phyloP scores from a whole-genome alignment of 1,140 invertebrate species.

The Bombus terrestris region DNA sequence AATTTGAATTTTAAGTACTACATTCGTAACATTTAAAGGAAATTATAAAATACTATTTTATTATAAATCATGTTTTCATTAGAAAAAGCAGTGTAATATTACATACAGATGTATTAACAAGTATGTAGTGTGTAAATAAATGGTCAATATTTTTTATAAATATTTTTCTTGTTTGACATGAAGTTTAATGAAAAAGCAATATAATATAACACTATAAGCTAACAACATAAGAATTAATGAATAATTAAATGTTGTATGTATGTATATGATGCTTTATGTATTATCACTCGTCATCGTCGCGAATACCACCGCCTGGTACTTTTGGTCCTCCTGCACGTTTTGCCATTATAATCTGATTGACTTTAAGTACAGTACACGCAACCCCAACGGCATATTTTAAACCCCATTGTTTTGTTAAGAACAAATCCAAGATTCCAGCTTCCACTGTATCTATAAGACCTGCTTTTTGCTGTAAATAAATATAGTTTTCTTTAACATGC shows the following conservation, averaged over 20 bases:
- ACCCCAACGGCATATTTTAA: slow-evolving; percentile 97
- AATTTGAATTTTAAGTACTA: slow-evolving; percentile 12
- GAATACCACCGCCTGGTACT: slow-evolving; percentile 86
- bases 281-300: slow-evolving; percentile 88
- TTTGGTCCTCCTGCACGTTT: slow-evolving; percentile 98
- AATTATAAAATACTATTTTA: slow-evolving; percentile 24
- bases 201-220: slow-evolving; percentile 40
- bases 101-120: not conserved
- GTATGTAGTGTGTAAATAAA: not conserved
- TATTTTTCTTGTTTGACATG: not conserved
- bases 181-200: slow-evolving; percentile 1
- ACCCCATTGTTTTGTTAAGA: slow-evolving; percentile 94
- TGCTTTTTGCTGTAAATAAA: slow-evolving; percentile 82
- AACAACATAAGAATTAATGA: slow-evolving; percentile 35
- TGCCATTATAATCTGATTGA: slow-evolving; percentile 99
- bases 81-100: not conserved
- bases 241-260: not conserved
- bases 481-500: slow-evolving; percentile 10
- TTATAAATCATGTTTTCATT: slow-evolving; percentile 19
- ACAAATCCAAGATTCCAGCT: slow-evolving; percentile 92
- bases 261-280: not conserved
- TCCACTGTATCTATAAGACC: slow-evolving; percentile 89
- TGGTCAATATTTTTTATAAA: slow-evolving; percentile 3
- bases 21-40: not conserved
- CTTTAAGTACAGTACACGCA: slow-evolving; percentile 95